Evolutionary conservation across 2,113 vertebrate species (phyloP), one percentile per base, ranked within the genome.

Genomic region (Saimiri boliviensis): DNA sequence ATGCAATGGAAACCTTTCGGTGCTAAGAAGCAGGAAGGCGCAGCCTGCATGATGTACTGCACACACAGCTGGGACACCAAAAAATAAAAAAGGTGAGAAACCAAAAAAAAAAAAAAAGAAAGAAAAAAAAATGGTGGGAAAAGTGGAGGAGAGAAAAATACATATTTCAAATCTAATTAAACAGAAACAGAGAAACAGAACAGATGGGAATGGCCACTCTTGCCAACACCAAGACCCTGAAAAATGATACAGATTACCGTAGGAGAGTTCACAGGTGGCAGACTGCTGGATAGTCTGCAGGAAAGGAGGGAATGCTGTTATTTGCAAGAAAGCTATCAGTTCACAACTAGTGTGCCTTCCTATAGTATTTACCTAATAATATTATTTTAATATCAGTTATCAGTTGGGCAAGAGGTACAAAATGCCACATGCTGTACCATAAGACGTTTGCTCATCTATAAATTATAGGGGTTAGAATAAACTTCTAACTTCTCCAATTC

Each of bases 91-190:
- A 63, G 52, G 16, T 0, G 5, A 52, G 52, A 52, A 52, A 52
- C 16, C 52, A 52, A 60, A 2, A 60, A 60, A 58, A 79, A 88
- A 68, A 68, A 21, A 35, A n/a, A 21, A 58, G 35, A 21, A 60
- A 60, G 27, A 79, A 88, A 68, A 68, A 21, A 35, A n/a, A 21
- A 58, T 35, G 21, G 19, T 8, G 6, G 27, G 21, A 40, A 37
- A 82, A 70, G 30, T 11, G 5, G 30, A 58, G 32, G 23, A 56
- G 32, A 60, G 40, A 52, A 86, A 87, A 88, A 37, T 35, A 40
- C 35, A 91, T 21, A 89, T 70, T 63, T 91, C 93, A 45, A 82
- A 68, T 27, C 47, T 60, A 82, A 83, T 83, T 86, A 80, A 73
- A 89, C 83, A 87, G 83, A 76, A 88, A 77, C 49, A 9, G 23